These are phyloP conservation scores for Ostrea edulis DNA, from an alignment of 1,140 invertebrate genomes.

Conservation along the genomic window DNA sequence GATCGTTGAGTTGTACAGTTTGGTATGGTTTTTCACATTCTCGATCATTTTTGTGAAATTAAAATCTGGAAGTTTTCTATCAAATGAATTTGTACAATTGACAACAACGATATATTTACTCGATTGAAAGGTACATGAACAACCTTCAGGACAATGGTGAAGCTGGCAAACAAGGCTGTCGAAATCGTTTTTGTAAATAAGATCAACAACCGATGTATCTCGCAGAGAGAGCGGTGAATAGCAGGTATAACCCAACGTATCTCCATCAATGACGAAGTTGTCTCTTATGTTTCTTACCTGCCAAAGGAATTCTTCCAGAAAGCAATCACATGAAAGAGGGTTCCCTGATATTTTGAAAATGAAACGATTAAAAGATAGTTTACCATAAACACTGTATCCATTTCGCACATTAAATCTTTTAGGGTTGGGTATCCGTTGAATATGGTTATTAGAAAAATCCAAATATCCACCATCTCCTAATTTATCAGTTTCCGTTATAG, in stretches of 20 bases:
- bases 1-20: not conserved
- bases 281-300: not conserved
- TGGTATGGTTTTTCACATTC: not conserved
- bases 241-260: not conserved
- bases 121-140: not conserved
- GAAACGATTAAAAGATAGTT: conserved; percentile 9
- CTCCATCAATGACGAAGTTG: not conserved
- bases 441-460: not conserved
- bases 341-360: not conserved
- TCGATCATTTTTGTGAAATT: not conserved
- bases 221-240: not conserved
- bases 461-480: not conserved
- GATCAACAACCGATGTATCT: not conserved
- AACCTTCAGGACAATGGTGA: not conserved
- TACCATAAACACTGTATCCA: not conserved
- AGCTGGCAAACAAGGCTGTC: not conserved
- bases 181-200: not conserved
- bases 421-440: not conserved
- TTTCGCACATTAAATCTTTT: not conserved
- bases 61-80: not conserved
- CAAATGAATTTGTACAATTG: not conserved
- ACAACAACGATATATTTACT: not conserved
- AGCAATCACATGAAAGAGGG: not conserved
- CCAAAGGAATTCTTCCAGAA: not conserved
- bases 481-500: not conserved